Evolutionary conservation across 2,888 invertebrate genomes (phyloP), one percentile per base, ranked within the genome.

Genomic region (Nematopogon swammerdamellus): DNA sequence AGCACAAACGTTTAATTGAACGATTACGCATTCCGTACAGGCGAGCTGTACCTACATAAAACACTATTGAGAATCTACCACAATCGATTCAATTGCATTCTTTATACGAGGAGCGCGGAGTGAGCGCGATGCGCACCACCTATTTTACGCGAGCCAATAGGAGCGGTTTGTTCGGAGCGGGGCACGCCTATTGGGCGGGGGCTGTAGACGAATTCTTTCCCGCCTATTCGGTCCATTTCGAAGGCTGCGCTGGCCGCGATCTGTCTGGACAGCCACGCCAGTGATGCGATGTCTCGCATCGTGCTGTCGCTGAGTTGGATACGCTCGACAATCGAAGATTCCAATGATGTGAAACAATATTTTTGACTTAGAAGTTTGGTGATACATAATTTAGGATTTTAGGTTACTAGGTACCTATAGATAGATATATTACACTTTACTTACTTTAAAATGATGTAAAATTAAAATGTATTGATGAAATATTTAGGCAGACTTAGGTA

Each of bases 31-130:
- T 57, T 64, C 58, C 63, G 61, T 25, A 36, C 36, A 36, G 11
- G 30, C 44, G 44, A 17, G 17, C 19, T 19, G 45, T 63, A 61
- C n/a, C n/a, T n/a, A n/a, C 63, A 64, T 66, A 68, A 68, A 67
- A 66, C 63, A 62, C 59, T 61, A 63, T 64, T 67, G 61, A 64
- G 63, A 60, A 44, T 36, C 19, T 18, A 63, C 63, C 62, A 59
- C 56, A 58, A 64, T 67, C 68, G 67, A 68, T 70, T 74, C 65
- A 67, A 73, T 72, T 69, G 68, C 64, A 64, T 68, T 68, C 64
- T 48, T 48, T 25, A 25, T 25, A 25, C 47, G 61, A 65, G 58
- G 59, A 58, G 57, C 58, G 59, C 56, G 58, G 59, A 36, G 36
- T 14, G n/a, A 6, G 11, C 8, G 36, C 36, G 36, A 36, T 36